Percentiles rank a stretch among this genome's conserved stretches.
phyloP scores from a whole-genome alignment of 1,140 invertebrate species.

The Helicorthomorpha holstii region DNA sequence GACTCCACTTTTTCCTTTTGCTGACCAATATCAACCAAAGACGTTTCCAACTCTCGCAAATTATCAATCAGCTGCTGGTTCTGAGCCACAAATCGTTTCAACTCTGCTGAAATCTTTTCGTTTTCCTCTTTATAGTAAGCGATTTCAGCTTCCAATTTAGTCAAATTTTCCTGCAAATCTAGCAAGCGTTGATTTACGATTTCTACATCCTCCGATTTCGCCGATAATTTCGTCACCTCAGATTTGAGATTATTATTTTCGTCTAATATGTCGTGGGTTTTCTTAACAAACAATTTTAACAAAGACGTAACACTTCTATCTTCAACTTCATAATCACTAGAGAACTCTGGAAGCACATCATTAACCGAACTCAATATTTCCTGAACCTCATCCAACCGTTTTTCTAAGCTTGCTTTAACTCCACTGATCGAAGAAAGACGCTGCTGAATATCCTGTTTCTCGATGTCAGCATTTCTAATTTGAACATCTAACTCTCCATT shows the following conservation, averaged over 20 bases:
- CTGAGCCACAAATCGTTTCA: background rate
- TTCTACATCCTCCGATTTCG: background rate
- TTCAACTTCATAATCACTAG: no score
- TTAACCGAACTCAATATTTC: background rate
- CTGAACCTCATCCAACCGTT: background rate
- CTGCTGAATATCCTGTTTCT: no score
- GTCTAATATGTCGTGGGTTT: background rate
- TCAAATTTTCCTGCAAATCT: background rate
- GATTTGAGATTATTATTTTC: background rate
- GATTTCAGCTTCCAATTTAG: background rate
- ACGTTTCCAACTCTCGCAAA: background rate
- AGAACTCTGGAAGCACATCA: background rate
- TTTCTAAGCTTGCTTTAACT: background rate
- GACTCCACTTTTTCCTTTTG: background rate
- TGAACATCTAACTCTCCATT: no score
- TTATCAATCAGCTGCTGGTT: background rate
- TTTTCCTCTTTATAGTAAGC: background rate
- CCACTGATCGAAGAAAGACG: no score
- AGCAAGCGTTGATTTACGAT: background rate
- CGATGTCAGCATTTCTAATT: no score
- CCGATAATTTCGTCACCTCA: background rate
- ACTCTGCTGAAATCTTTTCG: background rate
- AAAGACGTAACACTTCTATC: no score
- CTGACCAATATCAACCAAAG: background rate
- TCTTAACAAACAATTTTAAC: no score